Evolutionary conservation across 1,140 invertebrate species (phyloP).

Genomic region (Apis mellifera): DNA sequence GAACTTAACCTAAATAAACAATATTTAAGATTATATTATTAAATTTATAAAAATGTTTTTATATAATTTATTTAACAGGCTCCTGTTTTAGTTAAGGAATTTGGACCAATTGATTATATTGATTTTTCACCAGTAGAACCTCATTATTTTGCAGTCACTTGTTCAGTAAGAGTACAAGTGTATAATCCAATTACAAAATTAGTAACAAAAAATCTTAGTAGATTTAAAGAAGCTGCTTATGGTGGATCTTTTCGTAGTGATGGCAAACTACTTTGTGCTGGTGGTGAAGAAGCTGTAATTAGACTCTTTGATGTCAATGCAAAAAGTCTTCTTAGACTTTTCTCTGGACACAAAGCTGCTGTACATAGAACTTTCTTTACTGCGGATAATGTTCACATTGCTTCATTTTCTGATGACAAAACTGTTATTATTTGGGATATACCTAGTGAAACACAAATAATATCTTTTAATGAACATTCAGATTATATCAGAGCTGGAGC

Average conservation of each 20-base stretch:
- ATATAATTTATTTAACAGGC: constrained; percentile 81
- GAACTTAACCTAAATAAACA: constrained; percentile 57
- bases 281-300: constrained; percentile 93
- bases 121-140: constrained; percentile 94
- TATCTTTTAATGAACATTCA: constrained; percentile 87
- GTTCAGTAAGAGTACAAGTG: constrained; percentile 94
- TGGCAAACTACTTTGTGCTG: constrained; percentile 92
- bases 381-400: constrained; percentile 88
- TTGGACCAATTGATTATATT: constrained; percentile 94
- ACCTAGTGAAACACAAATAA: constrained; percentile 87
- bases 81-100: constrained; percentile 95
- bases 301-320: constrained; percentile 94
- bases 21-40: not conserved
- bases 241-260: constrained; percentile 93
- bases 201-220: constrained; percentile 91
- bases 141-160: constrained; percentile 94
- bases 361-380: constrained; percentile 94
- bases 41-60: constrained; percentile 24
- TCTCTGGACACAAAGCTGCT: constrained; percentile 81
- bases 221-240: constrained; percentile 93
- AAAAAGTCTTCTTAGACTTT: constrained; percentile 87
- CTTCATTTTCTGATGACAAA: constrained; percentile 97
- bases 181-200: constrained; percentile 94
- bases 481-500: constrained; percentile 93
- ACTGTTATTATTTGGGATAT: constrained; percentile 95